Percentiles rank a stretch among this genome's conserved stretches.
These are phyloP conservation scores for Trichogramma dendrolimi DNA, from an alignment of 2,888 invertebrate genomes.

Conservation along the genomic window DNA sequence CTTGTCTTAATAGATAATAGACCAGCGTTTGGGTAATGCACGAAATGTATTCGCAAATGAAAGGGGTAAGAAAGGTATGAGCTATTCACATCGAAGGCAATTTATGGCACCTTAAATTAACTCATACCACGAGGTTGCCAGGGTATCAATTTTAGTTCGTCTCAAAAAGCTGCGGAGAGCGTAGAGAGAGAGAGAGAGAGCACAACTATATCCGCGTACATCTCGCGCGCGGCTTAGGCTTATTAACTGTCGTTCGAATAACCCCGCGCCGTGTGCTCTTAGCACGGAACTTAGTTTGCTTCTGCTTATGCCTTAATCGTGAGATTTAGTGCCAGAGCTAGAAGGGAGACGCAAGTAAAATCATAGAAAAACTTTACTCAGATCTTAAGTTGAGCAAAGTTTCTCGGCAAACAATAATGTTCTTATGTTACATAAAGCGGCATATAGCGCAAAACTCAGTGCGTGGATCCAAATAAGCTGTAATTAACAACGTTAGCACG, in stretches of 20 bases:
- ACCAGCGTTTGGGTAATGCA: neutral
- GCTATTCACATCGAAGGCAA: constrained; percentile 10
- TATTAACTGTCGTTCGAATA: constrained; percentile 23
- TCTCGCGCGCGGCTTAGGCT: neutral
- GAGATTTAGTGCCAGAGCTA: constrained; percentile 15
- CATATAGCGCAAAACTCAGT: too few relatives aligned
- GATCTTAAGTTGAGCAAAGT: neutral
- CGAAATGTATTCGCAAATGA: neutral
- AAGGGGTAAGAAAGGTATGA: neutral
- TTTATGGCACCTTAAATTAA: constrained; percentile 19
- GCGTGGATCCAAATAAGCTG: too few relatives aligned
- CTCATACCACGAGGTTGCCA: too few relatives aligned
- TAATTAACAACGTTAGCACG: too few relatives aligned
- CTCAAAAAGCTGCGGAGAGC: neutral
- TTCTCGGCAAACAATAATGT: neutral
- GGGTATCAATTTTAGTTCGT: constrained; percentile 20
- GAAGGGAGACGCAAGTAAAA: constrained; percentile 11
- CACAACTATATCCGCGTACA: neutral
- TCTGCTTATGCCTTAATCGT: constrained; percentile 23
- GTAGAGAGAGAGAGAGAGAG: neutral
- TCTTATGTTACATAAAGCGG: too few relatives aligned
- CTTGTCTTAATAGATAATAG: neutral
- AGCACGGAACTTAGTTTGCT: constrained; percentile 13
- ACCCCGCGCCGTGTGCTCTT: neutral
- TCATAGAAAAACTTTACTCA: constrained; percentile 14